Base-by-base conservation (phyloP, 1,140 invertebrate species). In the Phenacoccus solenopsis region DNA sequence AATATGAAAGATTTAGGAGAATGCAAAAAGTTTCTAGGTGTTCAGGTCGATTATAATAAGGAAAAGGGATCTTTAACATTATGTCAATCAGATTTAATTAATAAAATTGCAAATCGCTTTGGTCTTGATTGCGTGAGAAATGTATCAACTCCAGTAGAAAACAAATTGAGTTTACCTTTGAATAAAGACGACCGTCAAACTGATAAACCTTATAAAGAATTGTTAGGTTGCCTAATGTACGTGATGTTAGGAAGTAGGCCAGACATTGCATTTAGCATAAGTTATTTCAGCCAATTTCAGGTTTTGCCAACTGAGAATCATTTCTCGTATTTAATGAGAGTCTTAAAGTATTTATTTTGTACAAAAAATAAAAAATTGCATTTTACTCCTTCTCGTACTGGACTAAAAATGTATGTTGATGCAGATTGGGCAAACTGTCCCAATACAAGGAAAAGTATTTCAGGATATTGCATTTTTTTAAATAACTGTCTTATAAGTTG, bases 341-440 rank as follows among this genome's bases (percentile, higher is more conserved):
- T 74, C 16, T 13, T 69, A 7, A 67, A 56, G 70, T 61, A 72
- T 68, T 35, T 67, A 5, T 57, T 24, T 70, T 70, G 68, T 30
- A 69, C 21, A 1, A 57, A 56, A 28, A n/a, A 71, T 25, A 56
- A 28, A 56, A 32, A 56, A 35, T 25, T 49, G 1, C 30, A 57
- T 27, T 72, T 71, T 61, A 9, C 35, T 28, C 1, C 21, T 22
- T 28, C 59, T 56, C 24, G 68, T 22, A 61, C 13, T 27, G n/a
- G 20, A 1, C 21, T 74, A 27, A 25, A 71, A 56, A 73, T 73
- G 1, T 78, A 74, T 72, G 76, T 72, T 28, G 80, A 82, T 70
- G 73, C 79, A 21, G 80, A 81, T 70, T 81, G 75, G 74, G 79
- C 77, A 20, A 74, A 74, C 24, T 75, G 78, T 73, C 64, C 72